These are phyloP conservation scores for Drosophila tanythrix DNA, from an alignment of 2,888 invertebrate genomes.

Conservation along the genomic window DNA sequence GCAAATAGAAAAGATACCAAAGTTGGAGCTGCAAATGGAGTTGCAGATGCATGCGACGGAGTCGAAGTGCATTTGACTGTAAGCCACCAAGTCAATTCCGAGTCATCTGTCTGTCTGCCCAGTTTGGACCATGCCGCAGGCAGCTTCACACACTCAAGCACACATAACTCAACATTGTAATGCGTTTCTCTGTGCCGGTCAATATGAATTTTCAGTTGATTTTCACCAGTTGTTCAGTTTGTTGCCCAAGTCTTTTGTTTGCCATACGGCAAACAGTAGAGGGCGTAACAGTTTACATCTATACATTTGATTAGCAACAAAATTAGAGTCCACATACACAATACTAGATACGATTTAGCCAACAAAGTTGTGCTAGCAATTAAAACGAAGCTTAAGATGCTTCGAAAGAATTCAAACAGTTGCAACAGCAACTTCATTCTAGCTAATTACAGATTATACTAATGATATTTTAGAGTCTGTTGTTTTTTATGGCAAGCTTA, in stretches of 20 bases:
- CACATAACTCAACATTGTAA: constrained; percentile 72
- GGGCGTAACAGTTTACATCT: constrained; percentile 40
- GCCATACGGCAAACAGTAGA: constrained; percentile 19
- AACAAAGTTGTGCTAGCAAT: constrained; percentile 47
- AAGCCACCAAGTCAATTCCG: constrained; percentile 55
- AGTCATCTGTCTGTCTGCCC: constrained; percentile 36
- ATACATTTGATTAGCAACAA: constrained; percentile 50
- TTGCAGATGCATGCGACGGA: constrained; percentile 65
- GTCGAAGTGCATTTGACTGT: constrained; percentile 69
- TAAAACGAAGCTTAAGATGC: constrained; percentile 18
- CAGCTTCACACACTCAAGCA: constrained; percentile 22
- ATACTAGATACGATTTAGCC: constrained; percentile 16
- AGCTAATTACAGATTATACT: constrained; percentile 30
- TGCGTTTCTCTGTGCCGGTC: constrained; percentile 63
- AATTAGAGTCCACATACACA: constrained; percentile 27
- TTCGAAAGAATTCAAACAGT: constrained; percentile 26
- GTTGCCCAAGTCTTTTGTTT: constrained; percentile 47
- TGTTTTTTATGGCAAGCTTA: constrained; percentile 8
- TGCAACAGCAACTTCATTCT: constrained; percentile 20
- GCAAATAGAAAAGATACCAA: constrained; percentile 80
- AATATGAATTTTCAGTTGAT: constrained; percentile 59
- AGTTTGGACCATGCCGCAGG: constrained; percentile 40
- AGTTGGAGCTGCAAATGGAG: constrained; percentile 62
- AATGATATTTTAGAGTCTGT: constrained; percentile 12
- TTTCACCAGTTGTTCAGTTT: constrained; percentile 57